Evolutionary conservation across 2,113 vertebrate genomes (phyloP).

Genomic region (Zeus faber): DNA sequence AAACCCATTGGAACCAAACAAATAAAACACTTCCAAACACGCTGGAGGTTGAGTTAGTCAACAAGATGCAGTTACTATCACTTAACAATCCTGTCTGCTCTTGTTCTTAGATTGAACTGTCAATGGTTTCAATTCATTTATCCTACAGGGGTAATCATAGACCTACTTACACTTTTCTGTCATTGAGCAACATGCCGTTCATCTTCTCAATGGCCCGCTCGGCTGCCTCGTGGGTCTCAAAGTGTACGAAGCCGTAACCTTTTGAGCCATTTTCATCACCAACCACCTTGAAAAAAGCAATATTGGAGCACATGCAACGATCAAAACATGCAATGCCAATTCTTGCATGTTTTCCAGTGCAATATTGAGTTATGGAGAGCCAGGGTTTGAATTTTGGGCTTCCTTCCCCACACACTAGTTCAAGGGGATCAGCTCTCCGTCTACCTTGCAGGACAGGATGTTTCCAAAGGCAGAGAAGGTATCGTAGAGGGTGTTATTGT

Average conservation of each 20-base stretch:
- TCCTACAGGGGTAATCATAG: slow-evolving; percentile 10
- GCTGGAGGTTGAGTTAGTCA: neutral
- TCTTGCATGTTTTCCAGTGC: neutral
- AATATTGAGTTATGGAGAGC: slow-evolving; percentile 38
- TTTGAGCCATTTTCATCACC: slow-evolving; percentile 99
- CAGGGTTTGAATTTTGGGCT: neutral
- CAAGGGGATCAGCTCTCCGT: accelerated
- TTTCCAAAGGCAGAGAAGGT: slow-evolving; percentile 99
- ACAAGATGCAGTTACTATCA: slow-evolving; percentile 36
- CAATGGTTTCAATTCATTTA: neutral
- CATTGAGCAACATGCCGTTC: slow-evolving; percentile 99
- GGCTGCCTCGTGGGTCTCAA: slow-evolving; percentile 98
- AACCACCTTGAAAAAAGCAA: slow-evolving; percentile 85
- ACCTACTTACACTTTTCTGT: slow-evolving; percentile 97
- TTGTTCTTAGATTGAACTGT: neutral
- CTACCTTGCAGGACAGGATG: slow-evolving; percentile 97
- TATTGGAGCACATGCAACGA: slow-evolving; percentile 53
- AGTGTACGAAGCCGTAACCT: slow-evolving; percentile 98
- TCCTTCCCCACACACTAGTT: neutral
- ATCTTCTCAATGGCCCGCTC: slow-evolving; percentile 99
- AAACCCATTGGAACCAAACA: too few relatives aligned
- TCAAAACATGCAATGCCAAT: slow-evolving; percentile 43
- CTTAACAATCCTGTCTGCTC: neutral
- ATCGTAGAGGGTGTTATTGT: slow-evolving; percentile 98
- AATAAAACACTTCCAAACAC: too few relatives aligned